Base-by-base conservation (phyloP, 35 echinoderm and acorn worm genomes). In the Antedon bifida region DNA sequence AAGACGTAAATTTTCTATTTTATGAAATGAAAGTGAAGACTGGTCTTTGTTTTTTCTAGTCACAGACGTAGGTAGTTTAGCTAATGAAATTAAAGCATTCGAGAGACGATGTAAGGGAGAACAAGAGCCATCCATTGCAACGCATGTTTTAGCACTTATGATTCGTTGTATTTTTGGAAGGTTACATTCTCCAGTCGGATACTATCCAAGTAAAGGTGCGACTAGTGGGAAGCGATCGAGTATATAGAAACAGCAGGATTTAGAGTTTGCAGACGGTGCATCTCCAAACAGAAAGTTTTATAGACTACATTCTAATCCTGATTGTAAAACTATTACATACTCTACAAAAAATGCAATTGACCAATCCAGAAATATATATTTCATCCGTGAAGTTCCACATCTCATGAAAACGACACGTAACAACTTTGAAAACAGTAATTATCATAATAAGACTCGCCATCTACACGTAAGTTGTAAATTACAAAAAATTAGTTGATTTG, bases 221-320 rank as follows among this genome's bases (percentile, higher is more conserved):
- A 9, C 51, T 7, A 74, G 83, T 7, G 30, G 5, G 34, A 86
- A 31, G 73, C 56, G 5, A 55, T 78, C 30, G 74, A 86, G 46
- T 1, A 30, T 21, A 2, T 90, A 0, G 88, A 90, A 76, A 51
- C 45, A 0, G 84, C 56, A 0, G 84, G 84, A 0, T 76, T 90
- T 39, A 81, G 29, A 46, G 88, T 90, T 5, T 26, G 83, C 83
- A 0, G 88, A 90, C 39, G 84, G 84, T 33, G 79, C 88, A 5
- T 77, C 82, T 1, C 55, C 84, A 17, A 89, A 89, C 45, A 34
- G 88, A 29, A 89, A 89, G 33, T 89, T 79, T 73, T 89, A 89
- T 51, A 1, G 82, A 73, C 36, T 46, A 21, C 51, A 83, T 79
- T 21, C 36, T 74, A 10, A 34, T 35, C 39, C 36, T 33, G 87